Base-by-base conservation (phyloP, 1,140 invertebrate species). In the Brachionus angularis region DNA sequence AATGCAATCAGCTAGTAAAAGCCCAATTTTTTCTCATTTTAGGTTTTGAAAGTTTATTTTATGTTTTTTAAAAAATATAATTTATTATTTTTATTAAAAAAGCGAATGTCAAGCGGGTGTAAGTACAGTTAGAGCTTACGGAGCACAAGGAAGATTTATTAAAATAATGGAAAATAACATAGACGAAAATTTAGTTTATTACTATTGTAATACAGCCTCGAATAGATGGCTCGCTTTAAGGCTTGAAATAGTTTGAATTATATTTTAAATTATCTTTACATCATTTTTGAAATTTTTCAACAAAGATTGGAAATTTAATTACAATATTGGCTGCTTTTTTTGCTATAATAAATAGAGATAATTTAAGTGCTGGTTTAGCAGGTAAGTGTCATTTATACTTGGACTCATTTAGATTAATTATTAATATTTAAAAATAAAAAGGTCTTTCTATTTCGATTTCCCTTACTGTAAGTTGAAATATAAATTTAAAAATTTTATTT, bases 1-100 rank as follows among this genome's bases (percentile, higher is more conserved):
- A 50, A 78, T 98, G 25, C 93, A 98, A 80, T 96, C 94, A 0
- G 88, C 96, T 0, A 93, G 91, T 14, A 85, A 93, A 53, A 97
- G 93, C 10, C 95, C 96, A 0, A 96, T 98, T 76, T 98, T 96
- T 82, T 94, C 93, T 5, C 94, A 98, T 83, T 97, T 98, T 80
- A 90, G 53, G 53, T 58, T n/a, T n/a, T n/a, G n/a, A n/a, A n/a
- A n/a, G n/a, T n/a, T n/a, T n/a, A n/a, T n/a, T n/a, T n/a, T n/a
- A n/a, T n/a, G n/a, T n/a, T n/a, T n/a, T n/a, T n/a, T n/a, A n/a
- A n/a, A n/a, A n/a, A n/a, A n/a, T n/a, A n/a, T n/a, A n/a, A n/a
- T n/a, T n/a, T n/a, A n/a, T n/a, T n/a, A n/a, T n/a, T n/a, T n/a
- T n/a, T n/a, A n/a, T n/a, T n/a, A n/a, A n/a, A n/a, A 58, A 39